Percentiles rank a stretch among this genome's conserved stretches.
These are phyloP conservation scores for Dasysyrphus tricinctus DNA, from an alignment of 2,888 invertebrate species.

Conservation along the genomic window DNA sequence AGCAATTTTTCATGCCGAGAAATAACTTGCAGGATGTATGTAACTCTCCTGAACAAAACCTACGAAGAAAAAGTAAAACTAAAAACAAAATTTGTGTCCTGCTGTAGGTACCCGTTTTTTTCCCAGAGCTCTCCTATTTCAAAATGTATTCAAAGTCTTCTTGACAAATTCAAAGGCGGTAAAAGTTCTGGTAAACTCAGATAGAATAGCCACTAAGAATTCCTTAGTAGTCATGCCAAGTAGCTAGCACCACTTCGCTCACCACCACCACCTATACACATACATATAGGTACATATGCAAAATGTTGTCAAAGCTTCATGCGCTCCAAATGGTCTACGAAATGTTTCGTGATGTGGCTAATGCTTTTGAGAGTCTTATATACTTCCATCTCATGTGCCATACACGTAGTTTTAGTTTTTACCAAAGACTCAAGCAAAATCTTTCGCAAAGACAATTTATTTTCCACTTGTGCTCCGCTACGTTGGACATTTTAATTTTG, in stretches of 20 bases:
- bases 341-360: constrained; percentile 43
- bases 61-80: too few species aligned
- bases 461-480: constrained; percentile 59
- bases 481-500: constrained; percentile 73
- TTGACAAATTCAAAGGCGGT: constrained; percentile 7
- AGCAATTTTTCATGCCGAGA: too few species aligned
- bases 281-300: constrained; percentile 1
- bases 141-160: not conserved
- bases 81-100: not conserved
- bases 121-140: constrained; percentile 3
- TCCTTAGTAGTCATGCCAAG: constrained; percentile 23
- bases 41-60: too few species aligned
- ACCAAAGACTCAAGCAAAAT: constrained; percentile 24
- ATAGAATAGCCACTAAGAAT: constrained; percentile 21
- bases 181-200: not conserved
- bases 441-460: constrained; percentile 62
- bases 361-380: constrained; percentile 21
- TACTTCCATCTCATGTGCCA: not conserved
- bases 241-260: not conserved
- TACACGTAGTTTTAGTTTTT: not conserved
- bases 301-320: constrained; percentile 40
- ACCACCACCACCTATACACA: not conserved
- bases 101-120: not conserved
- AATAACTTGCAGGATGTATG: too few species aligned
- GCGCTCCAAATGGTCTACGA: constrained; percentile 49